Base-by-base conservation (phyloP, 2,888 invertebrate genomes). In the Phengaris alcon region DNA sequence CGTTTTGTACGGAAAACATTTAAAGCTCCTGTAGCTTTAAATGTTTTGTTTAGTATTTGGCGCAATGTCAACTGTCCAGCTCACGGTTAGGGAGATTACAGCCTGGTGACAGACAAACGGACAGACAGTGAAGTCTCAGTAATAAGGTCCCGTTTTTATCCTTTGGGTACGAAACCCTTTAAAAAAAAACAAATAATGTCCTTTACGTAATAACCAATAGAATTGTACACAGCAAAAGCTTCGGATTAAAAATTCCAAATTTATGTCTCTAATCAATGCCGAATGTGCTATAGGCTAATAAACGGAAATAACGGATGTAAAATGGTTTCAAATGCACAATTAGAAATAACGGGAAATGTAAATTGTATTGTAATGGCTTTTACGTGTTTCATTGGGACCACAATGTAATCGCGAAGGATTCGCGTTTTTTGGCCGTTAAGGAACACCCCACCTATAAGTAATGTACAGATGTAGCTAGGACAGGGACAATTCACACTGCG, bases 281-380 rank as follows among this genome's bases (percentile, higher is more conserved):
- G 64, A 64, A 44, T 64, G 59, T 64, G 59, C 59, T 35, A 64
- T 64, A 35, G 64, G 64, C 35, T 64, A 64, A 64, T 64, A 64
- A 64, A 64, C 64, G 64, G 35, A 13, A 64, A 64, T 64, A 35
- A 44, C 64, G 35, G 35, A 64, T 64, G 35, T 64, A 64, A 64
- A 64, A 64, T 44, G 10, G 64, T 13, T 35, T 15, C 64, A 44
- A 64, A 64, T 64, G 35, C 35, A 64, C 64, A 64, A 64, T 64
- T 64, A 64, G 64, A 64, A 64, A 64, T 64, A 64, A 64, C 13
- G 64, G 35, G 35, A 3, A 44, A 64, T 64, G 35, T 64, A 44
- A 64, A 64, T 13, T 64, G 35, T 44, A 44, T 13, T 44, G 64
- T 44, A 44, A 64, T 35, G 44, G 64, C 35, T 64, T 64, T 64